Percentiles rank a stretch among this genome's conserved stretches.
phyloP scores from a whole-genome alignment of 2,888 invertebrate genomes.

The Lordiphosa fenestrarum region DNA sequence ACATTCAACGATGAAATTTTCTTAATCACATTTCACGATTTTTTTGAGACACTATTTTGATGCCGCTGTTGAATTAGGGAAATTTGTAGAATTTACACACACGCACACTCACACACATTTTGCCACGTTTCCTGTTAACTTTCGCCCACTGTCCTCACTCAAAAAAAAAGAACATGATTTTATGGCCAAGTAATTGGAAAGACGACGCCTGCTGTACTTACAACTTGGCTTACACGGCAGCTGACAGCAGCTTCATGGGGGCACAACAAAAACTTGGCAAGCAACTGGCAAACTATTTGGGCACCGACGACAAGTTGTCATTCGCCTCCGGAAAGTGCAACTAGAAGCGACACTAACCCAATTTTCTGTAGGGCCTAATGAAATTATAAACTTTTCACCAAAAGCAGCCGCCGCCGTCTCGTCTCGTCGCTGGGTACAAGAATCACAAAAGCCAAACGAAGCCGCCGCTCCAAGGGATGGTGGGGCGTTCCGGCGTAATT shows the following conservation, averaged over 20 bases:
- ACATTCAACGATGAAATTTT: constrained; percentile 78
- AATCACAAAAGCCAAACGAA: constrained; percentile 11
- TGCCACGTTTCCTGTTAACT: too few species aligned
- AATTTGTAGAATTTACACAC: too few species aligned
- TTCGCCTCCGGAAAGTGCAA: constrained; percentile 38
- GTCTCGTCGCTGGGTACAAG: constrained; percentile 22
- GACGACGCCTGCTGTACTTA: too few species aligned
- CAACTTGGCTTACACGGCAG: too few species aligned
- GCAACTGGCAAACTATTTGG: constrained; percentile 33
- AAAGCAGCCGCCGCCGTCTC: constrained; percentile 24
- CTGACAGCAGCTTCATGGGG: background rate
- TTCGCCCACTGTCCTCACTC: too few species aligned
- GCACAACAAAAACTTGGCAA: constrained; percentile 10
- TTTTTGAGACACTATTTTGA: too few species aligned
- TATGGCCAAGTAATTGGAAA: too few species aligned
- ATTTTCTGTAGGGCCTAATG: constrained; percentile 57
- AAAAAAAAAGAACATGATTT: too few species aligned
- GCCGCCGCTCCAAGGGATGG: background rate
- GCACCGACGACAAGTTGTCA: constrained; percentile 41
- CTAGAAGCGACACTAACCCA: constrained; percentile 52
- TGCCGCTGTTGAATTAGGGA: too few species aligned
- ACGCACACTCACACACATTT: too few species aligned
- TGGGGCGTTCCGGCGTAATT: constrained; percentile 26
- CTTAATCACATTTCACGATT: constrained; percentile 72
- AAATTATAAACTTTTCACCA: constrained; percentile 62